These are phyloP conservation scores for Sarcophaga bullata DNA, from an alignment of 1,140 invertebrate species.

Conservation along the genomic window DNA sequence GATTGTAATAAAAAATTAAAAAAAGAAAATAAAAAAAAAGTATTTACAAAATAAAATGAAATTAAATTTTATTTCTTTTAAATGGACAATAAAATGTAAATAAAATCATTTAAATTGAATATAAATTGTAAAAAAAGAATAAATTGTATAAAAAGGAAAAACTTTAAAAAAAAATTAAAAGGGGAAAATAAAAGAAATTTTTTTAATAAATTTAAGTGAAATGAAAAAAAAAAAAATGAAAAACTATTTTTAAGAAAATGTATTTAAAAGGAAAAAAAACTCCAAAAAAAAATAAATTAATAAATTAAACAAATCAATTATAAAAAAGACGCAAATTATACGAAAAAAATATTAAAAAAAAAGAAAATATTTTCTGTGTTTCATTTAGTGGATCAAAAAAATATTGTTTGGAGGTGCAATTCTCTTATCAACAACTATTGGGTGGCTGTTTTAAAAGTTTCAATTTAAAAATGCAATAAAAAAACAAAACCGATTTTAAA, in stretches of 20 bases:
- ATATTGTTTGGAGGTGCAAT: too few relatives aligned
- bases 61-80: background rate
- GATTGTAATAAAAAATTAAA: too few relatives aligned
- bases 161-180: background rate
- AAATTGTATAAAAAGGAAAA: background rate
- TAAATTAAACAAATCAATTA: constrained; percentile 17
- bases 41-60: too few relatives aligned
- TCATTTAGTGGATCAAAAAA: background rate
- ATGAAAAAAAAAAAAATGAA: constrained; percentile 23
- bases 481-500: too few relatives aligned
- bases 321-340: constrained; percentile 37
- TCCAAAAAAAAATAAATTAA: too few relatives aligned
- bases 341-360: too few relatives aligned
- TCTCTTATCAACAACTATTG: too few relatives aligned
- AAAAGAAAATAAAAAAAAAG: too few relatives aligned
- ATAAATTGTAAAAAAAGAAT: background rate
- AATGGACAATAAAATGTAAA: constrained; percentile 24
- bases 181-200: background rate
- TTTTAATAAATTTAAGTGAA: constrained; percentile 21
- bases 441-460: too few relatives aligned
- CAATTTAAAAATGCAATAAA: too few relatives aligned
- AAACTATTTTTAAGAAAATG: constrained; percentile 30
- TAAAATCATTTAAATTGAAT: background rate
- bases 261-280: constrained; percentile 35
- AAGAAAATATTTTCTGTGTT: background rate